Evolutionary conservation across 2,113 vertebrate species (phyloP).

Genomic region (Hymenochirus boettgeri): DNA sequence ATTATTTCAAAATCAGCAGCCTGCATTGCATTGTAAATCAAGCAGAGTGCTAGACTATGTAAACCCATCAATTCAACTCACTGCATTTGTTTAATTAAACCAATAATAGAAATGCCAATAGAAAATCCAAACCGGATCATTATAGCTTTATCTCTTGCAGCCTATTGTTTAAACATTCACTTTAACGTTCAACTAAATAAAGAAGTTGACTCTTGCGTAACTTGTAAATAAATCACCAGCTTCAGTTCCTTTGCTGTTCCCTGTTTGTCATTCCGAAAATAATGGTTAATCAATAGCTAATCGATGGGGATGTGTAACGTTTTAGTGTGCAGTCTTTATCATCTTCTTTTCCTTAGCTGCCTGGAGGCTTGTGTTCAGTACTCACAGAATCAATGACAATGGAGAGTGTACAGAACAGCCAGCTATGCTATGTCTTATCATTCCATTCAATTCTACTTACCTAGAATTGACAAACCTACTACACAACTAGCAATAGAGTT

Average conservation of each 20-base stretch:
- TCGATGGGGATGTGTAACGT: constrained; percentile 81
- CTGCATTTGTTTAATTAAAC: background rate
- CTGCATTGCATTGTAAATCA: background rate
- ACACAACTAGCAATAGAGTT: constrained; percentile 46
- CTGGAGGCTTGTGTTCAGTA: constrained; percentile 73
- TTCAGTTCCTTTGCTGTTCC: constrained; percentile 76
- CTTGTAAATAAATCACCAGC: constrained; percentile 81
- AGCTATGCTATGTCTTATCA: constrained; percentile 59
- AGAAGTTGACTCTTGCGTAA: constrained; percentile 68
- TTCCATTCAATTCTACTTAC: constrained; percentile 66
- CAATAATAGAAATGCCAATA: constrained; percentile 8
- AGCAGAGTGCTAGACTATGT: background rate
- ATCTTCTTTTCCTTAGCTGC: constrained; percentile 77
- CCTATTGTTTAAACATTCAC: constrained; percentile 54
- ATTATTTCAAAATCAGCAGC: no score
- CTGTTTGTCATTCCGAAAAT: constrained; percentile 80
- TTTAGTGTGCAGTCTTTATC: constrained; percentile 79
- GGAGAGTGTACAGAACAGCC: constrained; percentile 74
- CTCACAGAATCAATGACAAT: constrained; percentile 80
- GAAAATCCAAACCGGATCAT: background rate
- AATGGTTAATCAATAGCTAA: constrained; percentile 83
- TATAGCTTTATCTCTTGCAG: background rate
- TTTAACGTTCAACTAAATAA: constrained; percentile 65
- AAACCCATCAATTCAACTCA: background rate
- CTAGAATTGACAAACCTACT: constrained; percentile 59